Conservation (phyloP, 2,113 vertebrate species). For the Syngnathus typhle region DNA sequence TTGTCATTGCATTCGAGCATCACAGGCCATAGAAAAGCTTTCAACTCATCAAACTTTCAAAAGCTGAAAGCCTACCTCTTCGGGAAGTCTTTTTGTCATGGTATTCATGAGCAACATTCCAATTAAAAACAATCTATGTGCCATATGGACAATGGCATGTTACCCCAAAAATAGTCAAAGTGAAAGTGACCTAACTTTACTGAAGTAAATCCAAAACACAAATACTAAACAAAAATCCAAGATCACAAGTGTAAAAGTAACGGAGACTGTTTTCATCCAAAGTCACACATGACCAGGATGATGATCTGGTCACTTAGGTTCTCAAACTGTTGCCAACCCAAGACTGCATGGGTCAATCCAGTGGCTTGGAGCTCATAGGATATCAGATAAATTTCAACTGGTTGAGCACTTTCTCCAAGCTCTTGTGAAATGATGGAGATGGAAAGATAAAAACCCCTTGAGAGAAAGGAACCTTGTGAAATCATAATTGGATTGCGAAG, state of each 20-base stretch:
- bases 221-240: not conserved
- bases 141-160: constrained; percentile 15
- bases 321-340: constrained; percentile 21
- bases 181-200: constrained; percentile 17
- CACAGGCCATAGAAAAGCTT: constrained; percentile 28
- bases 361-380: constrained; percentile 19
- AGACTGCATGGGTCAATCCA: constrained; percentile 51
- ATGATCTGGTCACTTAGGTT: too few species aligned
- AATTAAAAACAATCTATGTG: constrained; percentile 18
- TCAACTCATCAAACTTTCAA: not conserved
- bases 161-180: not conserved
- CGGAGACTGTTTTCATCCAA: not conserved
- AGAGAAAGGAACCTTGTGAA: constrained; percentile 4
- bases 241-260: not conserved
- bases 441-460: constrained; percentile 13
- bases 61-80: constrained; percentile 54
- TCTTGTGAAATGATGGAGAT: constrained; percentile 23
- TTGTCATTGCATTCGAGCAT: constrained; percentile 31
- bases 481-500: constrained; percentile 6
- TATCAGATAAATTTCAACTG: constrained; percentile 38
- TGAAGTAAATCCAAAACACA: not conserved
- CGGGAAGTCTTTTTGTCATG: constrained; percentile 51
- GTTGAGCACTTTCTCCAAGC: constrained; percentile 15
- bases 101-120: constrained; percentile 43
- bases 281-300: too few species aligned